Evolutionary conservation across 1,140 invertebrate genomes (phyloP).

Genomic region (Apis cerana): DNA sequence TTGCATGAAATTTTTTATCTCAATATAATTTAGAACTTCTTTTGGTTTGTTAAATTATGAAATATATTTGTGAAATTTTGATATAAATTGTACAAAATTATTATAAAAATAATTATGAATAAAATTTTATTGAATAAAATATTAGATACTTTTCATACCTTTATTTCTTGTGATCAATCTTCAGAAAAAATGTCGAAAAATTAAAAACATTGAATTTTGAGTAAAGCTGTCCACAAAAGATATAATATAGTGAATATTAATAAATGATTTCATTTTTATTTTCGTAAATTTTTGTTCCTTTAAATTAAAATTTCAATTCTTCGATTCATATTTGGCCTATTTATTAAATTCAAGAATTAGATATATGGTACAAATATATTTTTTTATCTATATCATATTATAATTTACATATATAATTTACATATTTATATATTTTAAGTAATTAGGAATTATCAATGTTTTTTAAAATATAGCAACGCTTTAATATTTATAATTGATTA

Average conservation of each 20-base stretch:
- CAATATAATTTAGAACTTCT: not conserved
- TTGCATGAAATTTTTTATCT: not conserved
- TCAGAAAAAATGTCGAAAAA: not conserved
- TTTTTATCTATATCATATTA: not conserved
- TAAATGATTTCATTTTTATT: conserved; percentile 9
- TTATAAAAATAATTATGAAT: not conserved
- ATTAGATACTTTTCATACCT: conserved; percentile 6
- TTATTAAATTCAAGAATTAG: not conserved
- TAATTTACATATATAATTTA: not conserved
- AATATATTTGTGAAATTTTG: not conserved
- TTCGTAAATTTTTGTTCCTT: not conserved
- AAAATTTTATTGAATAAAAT: not conserved
- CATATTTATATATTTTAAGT: not conserved
- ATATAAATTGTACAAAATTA: not conserved
- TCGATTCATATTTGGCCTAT: conserved; percentile 17
- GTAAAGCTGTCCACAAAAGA: not conserved
- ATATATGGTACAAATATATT: not conserved
- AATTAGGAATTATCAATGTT: not conserved
- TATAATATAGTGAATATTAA: not conserved
- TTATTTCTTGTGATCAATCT: not conserved
- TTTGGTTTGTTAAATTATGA: not conserved
- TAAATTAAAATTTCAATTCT: conserved; percentile 26
- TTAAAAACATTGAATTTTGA: not conserved
- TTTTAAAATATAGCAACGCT: conserved; percentile 6
- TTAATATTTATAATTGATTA: conserved; percentile 21